Base-by-base conservation (phyloP, 2,113 vertebrate genomes). In the Mesoclemmys tuberculata region DNA sequence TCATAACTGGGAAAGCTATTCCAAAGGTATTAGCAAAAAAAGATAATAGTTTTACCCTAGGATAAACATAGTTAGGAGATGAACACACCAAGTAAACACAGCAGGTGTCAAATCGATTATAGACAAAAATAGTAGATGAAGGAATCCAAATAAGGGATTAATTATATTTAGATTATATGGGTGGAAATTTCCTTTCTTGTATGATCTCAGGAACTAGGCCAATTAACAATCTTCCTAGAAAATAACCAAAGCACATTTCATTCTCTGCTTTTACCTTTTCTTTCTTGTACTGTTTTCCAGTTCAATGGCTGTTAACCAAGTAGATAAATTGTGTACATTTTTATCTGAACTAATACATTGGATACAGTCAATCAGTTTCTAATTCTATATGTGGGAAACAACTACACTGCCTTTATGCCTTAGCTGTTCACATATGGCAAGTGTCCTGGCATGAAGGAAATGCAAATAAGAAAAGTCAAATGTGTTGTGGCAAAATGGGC, bases 101-200 rank as follows among this genome's bases (percentile, higher is more conserved):
- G 89, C 94, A 95, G 93, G 97, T 78, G 52, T 90, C 86, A 93
- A 96, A 96, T 89, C 44, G 90, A 95, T 93, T 96, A 74, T 86
- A 94, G 92, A 93, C 38, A 90, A 87, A 91, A 93, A 93, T 61
- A 94, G 94, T 77, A 95, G 92, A 94, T 87, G 64, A 95, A 93
- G 89, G 27, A 94, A 95, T 5, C 96, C 80, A 92, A 96, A 91
- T 83, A 96, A 94, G 22, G 31, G 52, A 38, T 91, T 96, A 81
- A 87, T 95, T 96, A 80, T 77, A 88, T 82, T 78, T 75, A 77
- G 68, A 93, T 84, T 95, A 54, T 44, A 89, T 22, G 52, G n/a
- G 18, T 89, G 48, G 91, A 97, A 85, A 93, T 92, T 94, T 87
- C 51, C 21, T 93, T 93, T 80, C 27, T 91, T n/a, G 2, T 58